Conservation (phyloP, 2,113 vertebrate species). For the Neopipo cinnamomea region DNA sequence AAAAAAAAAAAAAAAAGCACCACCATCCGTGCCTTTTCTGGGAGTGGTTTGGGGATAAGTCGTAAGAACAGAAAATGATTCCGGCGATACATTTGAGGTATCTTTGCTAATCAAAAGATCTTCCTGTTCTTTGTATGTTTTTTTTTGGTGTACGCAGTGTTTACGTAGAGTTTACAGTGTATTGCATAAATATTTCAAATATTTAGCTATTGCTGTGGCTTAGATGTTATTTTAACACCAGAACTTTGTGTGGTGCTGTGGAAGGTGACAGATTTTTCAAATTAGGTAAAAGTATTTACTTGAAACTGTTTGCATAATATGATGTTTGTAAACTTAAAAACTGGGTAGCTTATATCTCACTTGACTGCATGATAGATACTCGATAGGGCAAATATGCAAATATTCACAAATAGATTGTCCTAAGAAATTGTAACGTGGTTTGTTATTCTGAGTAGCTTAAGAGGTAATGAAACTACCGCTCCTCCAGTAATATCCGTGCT, state of each 20-base stretch:
- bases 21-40: conserved; percentile 35
- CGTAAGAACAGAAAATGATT: conserved; percentile 37
- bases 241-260: conserved; percentile 33
- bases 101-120: conserved; percentile 37
- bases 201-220: conserved; percentile 3
- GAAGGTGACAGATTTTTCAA: conserved; percentile 9
- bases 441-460: conserved; percentile 22
- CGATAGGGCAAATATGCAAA: not conserved
- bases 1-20: not conserved
- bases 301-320: not conserved
- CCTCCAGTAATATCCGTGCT: conserved; percentile 4
- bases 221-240: conserved; percentile 25
- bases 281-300: conserved; percentile 17
- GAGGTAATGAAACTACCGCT: not conserved
- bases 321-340: not conserved
- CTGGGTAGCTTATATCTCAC: conserved; percentile 3
- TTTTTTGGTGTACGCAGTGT: not conserved
- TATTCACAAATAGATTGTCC: conserved; percentile 2
- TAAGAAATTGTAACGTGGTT: not conserved
- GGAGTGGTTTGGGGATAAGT: conserved; percentile 52
- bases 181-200: not conserved
- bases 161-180: not conserved
- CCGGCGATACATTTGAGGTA: conserved; percentile 23
- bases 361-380: conserved; percentile 12
- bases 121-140: conserved; percentile 33